A percentile compares a stretch with the other conserved stretches of the same genome.
Conservation (phyloP, 1,140 invertebrate species). For the Brachionus paranguensis region DNA sequence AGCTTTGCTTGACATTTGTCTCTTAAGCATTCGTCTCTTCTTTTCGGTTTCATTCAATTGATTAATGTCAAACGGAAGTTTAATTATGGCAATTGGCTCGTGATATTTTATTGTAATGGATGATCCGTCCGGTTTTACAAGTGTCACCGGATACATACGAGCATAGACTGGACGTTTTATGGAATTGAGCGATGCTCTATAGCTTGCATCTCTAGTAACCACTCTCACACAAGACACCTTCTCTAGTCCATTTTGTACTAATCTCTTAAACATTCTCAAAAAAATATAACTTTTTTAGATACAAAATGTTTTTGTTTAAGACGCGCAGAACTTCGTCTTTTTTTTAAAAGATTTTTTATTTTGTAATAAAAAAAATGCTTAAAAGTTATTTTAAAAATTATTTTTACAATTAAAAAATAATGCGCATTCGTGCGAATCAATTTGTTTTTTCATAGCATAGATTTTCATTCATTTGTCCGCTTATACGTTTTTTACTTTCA, state of each 20-base stretch:
- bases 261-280: slow-evolving; percentile 20
- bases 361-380: background rate
- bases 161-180: slow-evolving; percentile 65
- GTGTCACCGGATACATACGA: slow-evolving; percentile 67
- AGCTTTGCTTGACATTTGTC: slow-evolving; percentile 11
- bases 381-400: slow-evolving; percentile 1
- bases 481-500: too few species aligned
- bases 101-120: slow-evolving; percentile 71
- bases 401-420: background rate
- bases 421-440: too few species aligned
- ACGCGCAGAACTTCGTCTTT: slow-evolving; percentile 14
- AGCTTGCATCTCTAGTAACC: slow-evolving; percentile 57
- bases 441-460: too few species aligned
- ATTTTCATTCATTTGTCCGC: too few species aligned
- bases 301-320: background rate
- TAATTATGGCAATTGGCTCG: slow-evolving; percentile 76
- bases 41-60: background rate
- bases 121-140: slow-evolving; percentile 76
- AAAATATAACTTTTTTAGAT: background rate
- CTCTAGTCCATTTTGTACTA: background rate
- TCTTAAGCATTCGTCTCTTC: slow-evolving; percentile 15
- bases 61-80: slow-evolving; percentile 44
- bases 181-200: slow-evolving; percentile 65
- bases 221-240: background rate
- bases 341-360: background rate